These are phyloP conservation scores for Bujurquina vittata DNA, from an alignment of 2,113 vertebrate genomes.

Conservation along the genomic window DNA sequence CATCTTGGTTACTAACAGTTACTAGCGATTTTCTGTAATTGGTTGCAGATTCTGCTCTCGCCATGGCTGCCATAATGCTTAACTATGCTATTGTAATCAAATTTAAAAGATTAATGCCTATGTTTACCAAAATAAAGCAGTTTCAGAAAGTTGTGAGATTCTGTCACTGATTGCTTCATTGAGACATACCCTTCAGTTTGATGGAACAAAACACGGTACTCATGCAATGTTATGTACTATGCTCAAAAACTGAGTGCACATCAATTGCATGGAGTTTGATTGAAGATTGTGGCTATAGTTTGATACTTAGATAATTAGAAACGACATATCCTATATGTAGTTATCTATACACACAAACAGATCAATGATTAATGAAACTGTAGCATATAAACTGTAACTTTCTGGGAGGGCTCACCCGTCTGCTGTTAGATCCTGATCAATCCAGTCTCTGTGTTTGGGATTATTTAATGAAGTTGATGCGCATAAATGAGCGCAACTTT, in stretches of 20 bases:
- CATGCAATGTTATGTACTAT: not conserved
- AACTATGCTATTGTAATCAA: not conserved
- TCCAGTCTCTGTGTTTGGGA: not conserved
- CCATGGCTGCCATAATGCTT: not conserved
- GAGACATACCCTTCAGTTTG: not conserved
- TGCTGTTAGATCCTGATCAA: not conserved
- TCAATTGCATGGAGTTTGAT: not conserved
- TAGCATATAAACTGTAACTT: not conserved
- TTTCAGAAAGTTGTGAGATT: not conserved
- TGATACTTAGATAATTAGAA: not conserved
- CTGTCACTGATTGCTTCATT: not conserved
- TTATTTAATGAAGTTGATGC: not conserved
- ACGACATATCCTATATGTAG: not conserved
- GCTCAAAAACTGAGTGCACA: not conserved
- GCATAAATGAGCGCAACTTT: not conserved
- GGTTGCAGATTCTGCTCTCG: slow-evolving; percentile 1
- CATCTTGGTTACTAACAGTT: slow-evolving; percentile 5
- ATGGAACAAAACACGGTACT: not conserved
- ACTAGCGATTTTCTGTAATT: not conserved
- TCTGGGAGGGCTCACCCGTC: no score
- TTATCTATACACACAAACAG: not conserved
- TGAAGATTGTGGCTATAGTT: not conserved
- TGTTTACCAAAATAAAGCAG: not conserved
- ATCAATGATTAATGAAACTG: not conserved
- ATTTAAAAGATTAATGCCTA: not conserved